Evolutionary conservation across 2,888 invertebrate genomes (phyloP).

Genomic region (Abrostola triplasia): DNA sequence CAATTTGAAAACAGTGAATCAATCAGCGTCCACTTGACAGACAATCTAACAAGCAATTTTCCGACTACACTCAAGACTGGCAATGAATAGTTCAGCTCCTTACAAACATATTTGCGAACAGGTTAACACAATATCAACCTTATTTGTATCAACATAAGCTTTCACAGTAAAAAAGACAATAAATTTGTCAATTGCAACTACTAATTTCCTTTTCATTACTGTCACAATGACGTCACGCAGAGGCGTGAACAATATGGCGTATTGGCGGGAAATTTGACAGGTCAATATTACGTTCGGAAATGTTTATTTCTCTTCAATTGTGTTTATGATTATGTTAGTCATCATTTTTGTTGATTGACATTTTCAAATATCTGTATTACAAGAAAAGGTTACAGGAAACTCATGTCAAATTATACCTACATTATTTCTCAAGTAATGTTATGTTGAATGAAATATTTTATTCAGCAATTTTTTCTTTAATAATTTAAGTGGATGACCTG

Average conservation of each 20-base stretch:
- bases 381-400: conserved; percentile 38
- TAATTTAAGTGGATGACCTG: conserved; percentile 3
- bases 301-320: conserved; percentile 51
- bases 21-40: conserved; percentile 63
- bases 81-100: conserved; percentile 65
- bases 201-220: conserved; percentile 84
- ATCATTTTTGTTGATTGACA: conserved; percentile 45
- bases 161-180: conserved; percentile 28
- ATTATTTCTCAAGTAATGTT: conserved; percentile 44
- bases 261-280: conserved; percentile 80
- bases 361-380: conserved; percentile 43
- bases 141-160: conserved; percentile 46
- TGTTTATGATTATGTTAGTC: conserved; percentile 41
- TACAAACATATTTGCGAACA: conserved; percentile 34
- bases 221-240: conserved; percentile 79
- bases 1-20: conserved; percentile 26
- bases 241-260: conserved; percentile 77
- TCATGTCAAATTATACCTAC: conserved; percentile 44
- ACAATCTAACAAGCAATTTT: conserved; percentile 65
- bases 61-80: conserved; percentile 60
- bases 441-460: conserved; percentile 45
- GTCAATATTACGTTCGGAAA: conserved; percentile 70
- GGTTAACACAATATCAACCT: conserved; percentile 49
- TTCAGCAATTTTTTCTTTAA: conserved; percentile 14
- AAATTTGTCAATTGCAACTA: conserved; percentile 71